A percentile compares a stretch with the other conserved stretches of the same genome.
Evolutionary conservation across 2,797 vertebrate genomes (phyloP).

Genomic region (Steatocranus sp.): DNA sequence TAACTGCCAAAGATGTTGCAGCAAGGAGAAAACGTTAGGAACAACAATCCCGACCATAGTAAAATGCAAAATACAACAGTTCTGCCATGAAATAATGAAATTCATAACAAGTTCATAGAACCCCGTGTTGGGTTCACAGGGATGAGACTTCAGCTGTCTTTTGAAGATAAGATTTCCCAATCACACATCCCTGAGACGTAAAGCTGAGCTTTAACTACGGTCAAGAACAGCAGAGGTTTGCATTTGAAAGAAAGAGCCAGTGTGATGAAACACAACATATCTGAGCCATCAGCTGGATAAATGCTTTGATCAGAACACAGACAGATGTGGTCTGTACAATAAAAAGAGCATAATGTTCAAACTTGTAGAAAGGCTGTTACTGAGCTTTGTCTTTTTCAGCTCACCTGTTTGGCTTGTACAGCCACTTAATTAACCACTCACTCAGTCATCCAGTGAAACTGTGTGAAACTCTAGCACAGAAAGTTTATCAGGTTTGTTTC

Average conservation of each 20-base stretch:
- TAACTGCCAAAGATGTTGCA: background rate
- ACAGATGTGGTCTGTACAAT: background rate
- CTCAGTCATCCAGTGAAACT: background rate
- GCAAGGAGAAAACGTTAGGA: background rate
- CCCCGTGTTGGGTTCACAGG: background rate
- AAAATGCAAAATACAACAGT: background rate
- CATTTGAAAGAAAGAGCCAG: background rate
- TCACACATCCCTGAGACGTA: background rate
- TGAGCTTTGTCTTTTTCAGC: background rate
- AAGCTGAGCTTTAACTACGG: background rate
- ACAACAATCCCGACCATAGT: background rate
- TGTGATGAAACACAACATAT: background rate
- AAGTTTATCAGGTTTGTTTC: background rate
- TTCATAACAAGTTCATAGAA: background rate
- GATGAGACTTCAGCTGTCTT: background rate
- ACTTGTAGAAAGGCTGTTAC: background rate
- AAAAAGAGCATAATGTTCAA: fast-evolving
- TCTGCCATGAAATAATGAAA: background rate
- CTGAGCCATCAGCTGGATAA: background rate
- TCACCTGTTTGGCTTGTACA: background rate
- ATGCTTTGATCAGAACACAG: background rate
- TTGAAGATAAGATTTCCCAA: background rate
- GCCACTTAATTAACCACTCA: fast-evolving
- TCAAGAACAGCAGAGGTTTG: background rate
- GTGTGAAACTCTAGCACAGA: background rate